Conservation (phyloP, 1,140 invertebrate genomes). For the Trichoplusia ni region DNA sequence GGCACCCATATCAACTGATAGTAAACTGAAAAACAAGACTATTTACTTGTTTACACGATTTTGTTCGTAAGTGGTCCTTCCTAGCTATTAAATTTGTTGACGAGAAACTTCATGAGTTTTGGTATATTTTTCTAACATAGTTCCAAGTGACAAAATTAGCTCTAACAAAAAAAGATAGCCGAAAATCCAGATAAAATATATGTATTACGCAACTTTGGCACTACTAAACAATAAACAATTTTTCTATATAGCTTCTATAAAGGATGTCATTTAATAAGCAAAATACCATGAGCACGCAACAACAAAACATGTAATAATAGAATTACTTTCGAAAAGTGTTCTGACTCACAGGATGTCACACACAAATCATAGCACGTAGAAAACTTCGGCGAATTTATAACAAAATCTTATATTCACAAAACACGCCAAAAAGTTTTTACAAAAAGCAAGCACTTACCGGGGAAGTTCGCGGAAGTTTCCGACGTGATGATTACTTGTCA, state of each 20-base stretch:
- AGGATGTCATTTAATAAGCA: too few species aligned
- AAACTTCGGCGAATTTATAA: neutral
- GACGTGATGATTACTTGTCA: conserved; percentile 47
- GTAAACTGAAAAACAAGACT: neutral
- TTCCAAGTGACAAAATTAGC: too few species aligned
- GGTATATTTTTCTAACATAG: conserved; percentile 4
- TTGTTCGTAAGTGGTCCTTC: neutral
- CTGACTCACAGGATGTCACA: too few species aligned
- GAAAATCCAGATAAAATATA: too few species aligned
- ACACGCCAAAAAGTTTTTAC: conserved; percentile 17
- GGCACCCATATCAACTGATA: neutral
- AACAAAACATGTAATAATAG: too few species aligned
- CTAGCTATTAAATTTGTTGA: conserved; percentile 13
- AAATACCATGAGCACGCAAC: too few species aligned
- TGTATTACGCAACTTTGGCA: too few species aligned
- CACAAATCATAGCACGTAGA: neutral
- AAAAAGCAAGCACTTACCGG: conserved; percentile 9
- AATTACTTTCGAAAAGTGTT: too few species aligned
- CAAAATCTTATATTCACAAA: conserved; percentile 26
- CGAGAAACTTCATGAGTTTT: conserved; percentile 16
- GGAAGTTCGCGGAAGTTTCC: conserved; percentile 10
- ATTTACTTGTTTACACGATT: conserved; percentile 10
- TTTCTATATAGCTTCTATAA: too few species aligned
- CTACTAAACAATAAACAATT: too few species aligned
- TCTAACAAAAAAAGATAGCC: too few species aligned